Evolutionary conservation across 2,113 vertebrate genomes (phyloP).

Genomic region (Nibea coibor): DNA sequence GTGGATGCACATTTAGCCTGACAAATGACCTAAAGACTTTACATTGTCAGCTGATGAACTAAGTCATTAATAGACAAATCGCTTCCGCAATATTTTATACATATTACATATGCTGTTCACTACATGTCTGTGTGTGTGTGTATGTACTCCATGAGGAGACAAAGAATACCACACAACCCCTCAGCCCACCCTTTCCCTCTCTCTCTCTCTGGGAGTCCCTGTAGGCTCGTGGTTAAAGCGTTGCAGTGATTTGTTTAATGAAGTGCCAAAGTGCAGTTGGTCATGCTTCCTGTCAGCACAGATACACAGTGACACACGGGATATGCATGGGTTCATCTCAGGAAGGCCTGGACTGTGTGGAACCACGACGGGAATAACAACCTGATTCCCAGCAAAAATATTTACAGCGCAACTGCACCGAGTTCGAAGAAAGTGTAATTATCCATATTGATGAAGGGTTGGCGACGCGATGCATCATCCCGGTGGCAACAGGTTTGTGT

Average conservation of each 20-base stretch:
- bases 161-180: slow-evolving; percentile 8
- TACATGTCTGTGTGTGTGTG: not conserved
- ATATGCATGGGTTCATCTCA: slow-evolving; percentile 81
- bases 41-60: not conserved
- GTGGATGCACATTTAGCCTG: not conserved
- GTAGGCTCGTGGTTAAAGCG: slow-evolving; percentile 43
- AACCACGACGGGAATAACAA: slow-evolving; percentile 52
- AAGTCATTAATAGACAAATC: not conserved
- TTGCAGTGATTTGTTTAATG: slow-evolving; percentile 68
- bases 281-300: slow-evolving; percentile 78
- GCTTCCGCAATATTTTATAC: not conserved
- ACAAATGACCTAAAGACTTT: not conserved
- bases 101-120: not conserved
- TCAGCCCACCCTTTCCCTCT: not conserved
- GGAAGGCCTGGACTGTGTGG: slow-evolving; percentile 75
- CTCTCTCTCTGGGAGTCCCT: slow-evolving; percentile 20
- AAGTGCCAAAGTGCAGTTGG: slow-evolving; percentile 67
- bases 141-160: slow-evolving; percentile 8
- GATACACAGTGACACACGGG: slow-evolving; percentile 74
- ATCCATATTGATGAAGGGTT: slow-evolving; percentile 73
- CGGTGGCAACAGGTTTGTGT: slow-evolving; percentile 62
- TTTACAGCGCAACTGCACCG: slow-evolving; percentile 54
- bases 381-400: slow-evolving; percentile 63
- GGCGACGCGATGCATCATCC: slow-evolving; percentile 74
- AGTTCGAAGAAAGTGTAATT: slow-evolving; percentile 72